These are phyloP conservation scores for Morpho deidamia DNA, from an alignment of 2,888 invertebrate genomes.

Conservation along the genomic window DNA sequence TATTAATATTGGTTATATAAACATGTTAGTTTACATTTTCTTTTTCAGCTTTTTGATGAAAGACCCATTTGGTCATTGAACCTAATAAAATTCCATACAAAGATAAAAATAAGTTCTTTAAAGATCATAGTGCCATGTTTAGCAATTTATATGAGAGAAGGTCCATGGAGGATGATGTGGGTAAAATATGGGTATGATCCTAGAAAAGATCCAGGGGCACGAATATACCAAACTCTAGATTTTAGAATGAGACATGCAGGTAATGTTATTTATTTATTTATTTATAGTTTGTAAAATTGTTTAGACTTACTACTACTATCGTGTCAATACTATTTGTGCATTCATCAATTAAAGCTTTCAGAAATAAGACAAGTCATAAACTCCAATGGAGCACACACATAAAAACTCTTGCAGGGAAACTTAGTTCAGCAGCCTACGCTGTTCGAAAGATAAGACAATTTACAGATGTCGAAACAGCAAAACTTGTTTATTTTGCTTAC, in stretches of 20 bases:
- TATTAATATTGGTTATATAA: too few species aligned
- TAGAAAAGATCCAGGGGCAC: constrained; percentile 84
- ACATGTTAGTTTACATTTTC: too few species aligned
- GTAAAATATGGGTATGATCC: constrained; percentile 95
- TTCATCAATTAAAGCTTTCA: too few species aligned
- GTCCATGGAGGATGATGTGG: constrained; percentile 97
- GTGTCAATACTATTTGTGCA: neutral
- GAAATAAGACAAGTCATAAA: too few species aligned
- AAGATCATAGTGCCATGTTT: constrained; percentile 89
- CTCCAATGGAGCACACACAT: too few species aligned
- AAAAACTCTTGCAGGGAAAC: too few species aligned
- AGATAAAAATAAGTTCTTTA: constrained; percentile 79
- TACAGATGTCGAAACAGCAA: too few species aligned
- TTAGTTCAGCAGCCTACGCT: too few species aligned
- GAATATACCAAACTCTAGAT: constrained; percentile 93
- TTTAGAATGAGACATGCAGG: constrained; percentile 84
- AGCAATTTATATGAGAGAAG: constrained; percentile 91
- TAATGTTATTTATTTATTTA: constrained; percentile 29
- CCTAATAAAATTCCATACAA: constrained; percentile 83
- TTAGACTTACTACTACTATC: too few species aligned
- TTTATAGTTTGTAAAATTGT: too few species aligned
- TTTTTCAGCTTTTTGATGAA: constrained; percentile 86
- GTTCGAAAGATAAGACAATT: too few species aligned
- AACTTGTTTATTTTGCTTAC: too few species aligned
- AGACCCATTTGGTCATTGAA: constrained; percentile 94